Conservation (phyloP, 2,797 vertebrate species). For the Enteromius afrohamiltoni region DNA sequence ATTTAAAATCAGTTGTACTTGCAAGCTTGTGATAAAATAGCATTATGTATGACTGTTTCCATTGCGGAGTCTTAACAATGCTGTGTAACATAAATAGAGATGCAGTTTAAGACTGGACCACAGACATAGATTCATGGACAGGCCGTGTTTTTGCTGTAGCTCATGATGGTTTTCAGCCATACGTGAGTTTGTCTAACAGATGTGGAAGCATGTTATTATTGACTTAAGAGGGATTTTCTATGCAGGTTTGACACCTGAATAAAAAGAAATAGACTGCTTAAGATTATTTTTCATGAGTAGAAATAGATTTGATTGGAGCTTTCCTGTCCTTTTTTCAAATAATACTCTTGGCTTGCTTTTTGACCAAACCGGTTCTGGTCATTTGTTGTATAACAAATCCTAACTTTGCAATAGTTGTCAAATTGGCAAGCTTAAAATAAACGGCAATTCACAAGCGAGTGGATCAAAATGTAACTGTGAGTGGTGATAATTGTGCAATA, state of each 20-base stretch:
- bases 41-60: constrained; percentile 14
- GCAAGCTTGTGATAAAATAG: background rate
- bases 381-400: constrained; percentile 30
- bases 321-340: background rate
- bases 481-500: constrained; percentile 47
- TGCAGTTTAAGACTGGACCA: constrained; percentile 11
- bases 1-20: background rate
- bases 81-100: constrained; percentile 1
- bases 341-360: constrained; percentile 20
- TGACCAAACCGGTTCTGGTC: constrained; percentile 24
- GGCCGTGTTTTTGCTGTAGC: background rate
- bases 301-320: constrained; percentile 1
- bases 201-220: background rate
- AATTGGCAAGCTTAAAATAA: constrained; percentile 23
- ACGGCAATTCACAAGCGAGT: constrained; percentile 11
- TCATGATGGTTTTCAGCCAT: constrained; percentile 12
- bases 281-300: constrained; percentile 10
- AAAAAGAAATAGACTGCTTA: constrained; percentile 17
- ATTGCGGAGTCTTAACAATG: constrained; percentile 14
- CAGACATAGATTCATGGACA: background rate
- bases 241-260: constrained; percentile 18
- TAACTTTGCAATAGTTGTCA: constrained; percentile 33
- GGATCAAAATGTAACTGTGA: constrained; percentile 39
- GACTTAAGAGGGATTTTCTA: background rate
- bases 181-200: background rate